These are phyloP conservation scores for Silvanus unidentatus DNA, from an alignment of 2,888 invertebrate species.

Conservation along the genomic window DNA sequence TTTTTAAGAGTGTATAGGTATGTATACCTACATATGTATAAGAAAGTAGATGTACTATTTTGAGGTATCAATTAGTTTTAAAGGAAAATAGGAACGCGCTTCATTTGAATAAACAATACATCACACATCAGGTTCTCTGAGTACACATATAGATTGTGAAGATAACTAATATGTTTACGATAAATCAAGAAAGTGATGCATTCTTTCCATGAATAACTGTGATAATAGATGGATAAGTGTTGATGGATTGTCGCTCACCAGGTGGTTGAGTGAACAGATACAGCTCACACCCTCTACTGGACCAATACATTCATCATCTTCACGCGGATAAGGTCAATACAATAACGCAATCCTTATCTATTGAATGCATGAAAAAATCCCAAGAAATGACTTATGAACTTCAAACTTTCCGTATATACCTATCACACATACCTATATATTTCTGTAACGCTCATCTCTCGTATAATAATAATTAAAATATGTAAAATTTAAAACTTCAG, in stretches of 20 bases:
- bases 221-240: constrained; percentile 31
- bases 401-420: constrained; percentile 7
- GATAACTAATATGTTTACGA: constrained; percentile 18
- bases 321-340: constrained; percentile 32
- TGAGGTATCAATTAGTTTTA: constrained; percentile 1
- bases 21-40: no score
- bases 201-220: constrained; percentile 23
- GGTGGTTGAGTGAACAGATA: constrained; percentile 27
- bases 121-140: constrained; percentile 15
- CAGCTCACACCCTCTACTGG: constrained; percentile 35
- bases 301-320: constrained; percentile 36
- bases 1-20: no score
- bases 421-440: constrained; percentile 5
- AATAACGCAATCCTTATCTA: constrained; percentile 3
- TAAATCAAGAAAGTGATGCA: constrained; percentile 15
- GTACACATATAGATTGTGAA: constrained; percentile 12
- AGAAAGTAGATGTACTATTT: no score
- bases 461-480: no score
- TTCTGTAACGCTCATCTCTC: no score
- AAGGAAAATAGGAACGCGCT: no score
- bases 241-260: constrained; percentile 37
- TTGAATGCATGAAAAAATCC: constrained; percentile 2
- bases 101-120: constrained; percentile 21
- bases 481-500: no score
- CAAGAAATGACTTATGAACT: constrained; percentile 8